phyloP scores from a whole-genome alignment of 2,888 invertebrate species.

The Ochropleura leucogaster region DNA sequence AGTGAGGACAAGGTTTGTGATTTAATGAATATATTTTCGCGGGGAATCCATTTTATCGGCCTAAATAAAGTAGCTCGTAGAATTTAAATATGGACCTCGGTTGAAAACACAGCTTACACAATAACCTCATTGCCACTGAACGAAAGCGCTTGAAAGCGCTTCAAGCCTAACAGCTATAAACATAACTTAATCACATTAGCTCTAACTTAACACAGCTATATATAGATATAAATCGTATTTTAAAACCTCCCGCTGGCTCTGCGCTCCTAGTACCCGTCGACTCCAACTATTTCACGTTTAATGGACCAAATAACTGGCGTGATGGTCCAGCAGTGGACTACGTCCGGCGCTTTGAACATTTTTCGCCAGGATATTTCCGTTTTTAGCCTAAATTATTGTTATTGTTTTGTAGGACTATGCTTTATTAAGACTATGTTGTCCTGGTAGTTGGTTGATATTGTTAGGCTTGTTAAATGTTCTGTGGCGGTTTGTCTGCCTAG shows the following conservation, averaged over 20 bases:
- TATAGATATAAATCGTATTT: conserved; percentile 82
- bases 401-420: conserved; percentile 72
- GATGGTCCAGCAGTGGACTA: conserved; percentile 79
- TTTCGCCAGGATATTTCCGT: conserved; percentile 83
- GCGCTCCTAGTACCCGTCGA: conserved; percentile 64
- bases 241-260: conserved; percentile 73
- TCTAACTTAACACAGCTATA: conserved; percentile 74
- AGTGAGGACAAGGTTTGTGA: too few relatives aligned
- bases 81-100: background rate
- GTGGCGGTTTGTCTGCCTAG: conserved; percentile 20
- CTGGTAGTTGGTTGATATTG: conserved; percentile 48
- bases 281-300: conserved; percentile 87
- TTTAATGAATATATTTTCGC: too few relatives aligned
- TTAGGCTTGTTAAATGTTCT: conserved; percentile 43
- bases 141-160: conserved; percentile 21
- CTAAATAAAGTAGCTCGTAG: background rate
- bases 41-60: too few relatives aligned
- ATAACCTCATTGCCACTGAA: background rate
- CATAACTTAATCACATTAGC: conserved; percentile 61
- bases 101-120: background rate
- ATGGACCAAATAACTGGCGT: conserved; percentile 87
- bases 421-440: conserved; percentile 55
- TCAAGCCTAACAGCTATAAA: conserved; percentile 31
- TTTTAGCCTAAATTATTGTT: conserved; percentile 84
- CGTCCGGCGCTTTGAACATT: conserved; percentile 82